A percentile compares a stretch with the other conserved stretches of the same genome.
These are phyloP conservation scores for Aspidiotus destructor DNA, from an alignment of 2,888 invertebrate genomes.

Conservation along the genomic window DNA sequence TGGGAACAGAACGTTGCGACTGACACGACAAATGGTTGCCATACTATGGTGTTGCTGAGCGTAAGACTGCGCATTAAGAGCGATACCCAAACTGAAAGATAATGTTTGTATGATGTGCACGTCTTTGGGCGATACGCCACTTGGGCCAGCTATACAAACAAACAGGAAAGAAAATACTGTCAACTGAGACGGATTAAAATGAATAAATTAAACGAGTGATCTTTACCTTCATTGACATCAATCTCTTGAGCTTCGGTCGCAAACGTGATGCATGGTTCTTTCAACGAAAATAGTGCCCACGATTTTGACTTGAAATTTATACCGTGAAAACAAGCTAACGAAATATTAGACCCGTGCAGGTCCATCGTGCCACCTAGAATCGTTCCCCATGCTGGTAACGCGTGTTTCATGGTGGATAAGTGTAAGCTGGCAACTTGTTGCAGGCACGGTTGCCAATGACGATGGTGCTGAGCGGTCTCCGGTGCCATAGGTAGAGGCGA, in stretches of 20 bases:
- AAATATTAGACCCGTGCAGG: conserved; percentile 78
- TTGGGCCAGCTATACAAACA: conserved; percentile 29
- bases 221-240: conserved; percentile 22
- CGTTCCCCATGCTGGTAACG: conserved; percentile 49
- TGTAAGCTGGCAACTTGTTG: conserved; percentile 70
- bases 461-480: conserved; percentile 66
- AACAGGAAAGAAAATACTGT: conserved; percentile 23
- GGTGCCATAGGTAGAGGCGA: conserved; percentile 40
- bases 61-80: conserved; percentile 44
- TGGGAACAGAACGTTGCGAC: conserved; percentile 83
- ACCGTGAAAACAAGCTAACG: conserved; percentile 93
- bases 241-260: conserved; percentile 87
- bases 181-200: not conserved
- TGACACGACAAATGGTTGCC: conserved; percentile 89
- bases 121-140: conserved; percentile 47
- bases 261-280: conserved; percentile 85
- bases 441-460: conserved; percentile 90
- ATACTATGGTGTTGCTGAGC: conserved; percentile 64
- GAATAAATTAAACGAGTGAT: not conserved
- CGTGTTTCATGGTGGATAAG: conserved; percentile 51
- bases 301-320: conserved; percentile 92
- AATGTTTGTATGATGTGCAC: conserved; percentile 83
- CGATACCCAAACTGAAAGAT: conserved; percentile 75
- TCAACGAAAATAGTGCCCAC: conserved; percentile 90
- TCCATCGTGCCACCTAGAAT: conserved; percentile 82